phyloP scores from a whole-genome alignment of 64 coral and sea anemone genomes.

The Montipora efflorescens region DNA sequence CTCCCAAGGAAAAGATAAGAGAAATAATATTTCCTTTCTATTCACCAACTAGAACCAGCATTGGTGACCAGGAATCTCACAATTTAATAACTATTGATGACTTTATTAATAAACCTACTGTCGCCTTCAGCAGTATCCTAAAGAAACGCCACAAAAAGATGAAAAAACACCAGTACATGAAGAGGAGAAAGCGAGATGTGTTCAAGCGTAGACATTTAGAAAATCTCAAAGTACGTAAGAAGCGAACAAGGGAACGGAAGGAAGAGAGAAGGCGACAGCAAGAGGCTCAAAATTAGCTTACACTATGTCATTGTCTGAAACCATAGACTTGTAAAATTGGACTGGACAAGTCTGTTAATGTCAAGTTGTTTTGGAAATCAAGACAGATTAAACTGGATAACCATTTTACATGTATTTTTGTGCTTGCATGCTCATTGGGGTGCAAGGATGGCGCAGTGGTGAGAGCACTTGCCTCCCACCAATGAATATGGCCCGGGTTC shows the following conservation, averaged over 20 bases:
- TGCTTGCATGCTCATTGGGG: too few relatives aligned
- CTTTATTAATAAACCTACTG: background rate
- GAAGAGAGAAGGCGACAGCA: conserved; percentile 18
- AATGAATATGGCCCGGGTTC: too few relatives aligned
- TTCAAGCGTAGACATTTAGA: conserved; percentile 86
- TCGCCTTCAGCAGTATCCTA: conserved; percentile 66
- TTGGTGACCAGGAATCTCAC: conserved; percentile 14
- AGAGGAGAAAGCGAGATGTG: conserved; percentile 77
- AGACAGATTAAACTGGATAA: too few relatives aligned
- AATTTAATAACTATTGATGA: conserved; percentile 18
- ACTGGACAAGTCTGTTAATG: background rate
- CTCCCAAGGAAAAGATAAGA: background rate
- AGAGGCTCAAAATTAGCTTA: background rate
- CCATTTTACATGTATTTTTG: too few relatives aligned
- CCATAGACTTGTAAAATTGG: background rate
- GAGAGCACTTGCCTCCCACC: too few relatives aligned
- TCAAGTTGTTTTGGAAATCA: too few relatives aligned
- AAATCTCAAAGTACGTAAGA: conserved; percentile 79
- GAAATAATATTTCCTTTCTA: conserved; percentile 6
- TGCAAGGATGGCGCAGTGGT: too few relatives aligned
- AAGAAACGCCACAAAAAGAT: conserved; percentile 91
- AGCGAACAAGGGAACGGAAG: conserved; percentile 62
- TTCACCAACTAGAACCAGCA: background rate
- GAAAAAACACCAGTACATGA: conserved; percentile 94
- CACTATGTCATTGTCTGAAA: background rate